Base-by-base conservation (phyloP, 2,888 invertebrate species). In the Strigamia crassipes region DNA sequence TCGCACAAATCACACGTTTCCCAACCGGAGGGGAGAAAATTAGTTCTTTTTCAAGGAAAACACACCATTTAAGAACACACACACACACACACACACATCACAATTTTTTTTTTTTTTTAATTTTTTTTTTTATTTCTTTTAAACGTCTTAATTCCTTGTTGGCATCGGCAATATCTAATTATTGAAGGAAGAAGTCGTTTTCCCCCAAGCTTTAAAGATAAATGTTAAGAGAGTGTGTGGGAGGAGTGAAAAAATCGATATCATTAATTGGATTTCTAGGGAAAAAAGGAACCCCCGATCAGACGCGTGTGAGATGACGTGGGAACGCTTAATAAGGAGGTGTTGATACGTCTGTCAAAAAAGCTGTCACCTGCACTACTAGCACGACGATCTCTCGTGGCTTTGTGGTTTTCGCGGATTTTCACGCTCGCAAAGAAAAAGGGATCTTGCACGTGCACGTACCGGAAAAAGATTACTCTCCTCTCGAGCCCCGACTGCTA, bases 291-390 rank as follows among this genome's bases (percentile, higher is more conserved):
- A 6, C 38, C 38, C 38, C 38, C 38, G 78, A 31, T 21, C 18
- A 31, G 46, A 15, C 13, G 46, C 15, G 3, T 46, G 46, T n/a
- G 13, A 46, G 46, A 46, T 46, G 46, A 46, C 46, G 46, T 46
- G 46, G 46, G 18, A 31, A 18, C 78, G 41, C 78, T 78, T 78
- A 78, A 78, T 78, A 78, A 78, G 78, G 31, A 78, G 78, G 34
- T 78, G 78, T 78, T 78, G 78, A 78, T 78, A 27, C 78, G 78
- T 78, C 78, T 78, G 78, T 78, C 78, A 78, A 34, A 38, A 27
- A 41, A 13, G 18, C 78, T 78, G 78, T 78, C 78, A 78, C 78
- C 41, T 78, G 34, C 34, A 38, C 41, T 18, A 27, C 34, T 15
- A 78, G 78, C 34, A 31, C 78, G 34, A 78, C 34, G 78, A 34